phyloP scores from a whole-genome alignment of 2,797 vertebrate genomes.

The Forpus xanthops region DNA sequence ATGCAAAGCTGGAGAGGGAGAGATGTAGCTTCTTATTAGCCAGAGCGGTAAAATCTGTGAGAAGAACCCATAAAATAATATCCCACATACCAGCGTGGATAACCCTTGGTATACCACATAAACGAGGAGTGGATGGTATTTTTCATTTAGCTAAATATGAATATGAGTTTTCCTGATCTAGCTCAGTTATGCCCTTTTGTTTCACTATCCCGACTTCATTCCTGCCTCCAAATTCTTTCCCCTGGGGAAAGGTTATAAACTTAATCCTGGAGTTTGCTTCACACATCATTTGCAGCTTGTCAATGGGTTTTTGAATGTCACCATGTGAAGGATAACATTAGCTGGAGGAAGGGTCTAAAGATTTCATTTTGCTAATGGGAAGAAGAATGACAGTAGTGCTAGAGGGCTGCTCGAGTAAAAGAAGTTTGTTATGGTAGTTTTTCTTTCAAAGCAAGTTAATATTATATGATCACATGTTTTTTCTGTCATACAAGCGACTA shows the following conservation, averaged over 20 bases:
- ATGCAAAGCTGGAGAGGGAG: conserved; percentile 20
- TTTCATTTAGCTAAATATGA: conserved; percentile 39
- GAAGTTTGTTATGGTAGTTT: background rate
- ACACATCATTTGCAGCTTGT: conserved; percentile 70
- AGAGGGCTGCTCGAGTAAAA: background rate
- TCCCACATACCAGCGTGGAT: background rate
- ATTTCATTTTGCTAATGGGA: background rate
- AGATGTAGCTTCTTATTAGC: conserved; percentile 72
- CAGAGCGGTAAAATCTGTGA: conserved; percentile 50
- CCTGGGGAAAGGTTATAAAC: conserved; percentile 60
- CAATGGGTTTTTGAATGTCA: conserved; percentile 39
- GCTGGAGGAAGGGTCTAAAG: background rate
- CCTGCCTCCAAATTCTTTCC: conserved; percentile 38
- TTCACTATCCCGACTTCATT: conserved; percentile 4
- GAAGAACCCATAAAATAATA: conserved; percentile 18
- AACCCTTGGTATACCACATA: background rate
- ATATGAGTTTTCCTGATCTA: conserved; percentile 25
- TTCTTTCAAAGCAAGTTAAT: background rate
- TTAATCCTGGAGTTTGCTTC: conserved; percentile 65
- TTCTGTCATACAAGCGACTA: background rate
- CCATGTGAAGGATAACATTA: conserved; percentile 24
- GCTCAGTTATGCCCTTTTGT: conserved; percentile 19
- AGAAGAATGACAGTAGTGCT: background rate
- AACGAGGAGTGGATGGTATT: background rate
- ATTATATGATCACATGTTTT: background rate